Base-by-base conservation (phyloP, 2,888 invertebrate genomes). In the Masnerella sp. region DNA sequence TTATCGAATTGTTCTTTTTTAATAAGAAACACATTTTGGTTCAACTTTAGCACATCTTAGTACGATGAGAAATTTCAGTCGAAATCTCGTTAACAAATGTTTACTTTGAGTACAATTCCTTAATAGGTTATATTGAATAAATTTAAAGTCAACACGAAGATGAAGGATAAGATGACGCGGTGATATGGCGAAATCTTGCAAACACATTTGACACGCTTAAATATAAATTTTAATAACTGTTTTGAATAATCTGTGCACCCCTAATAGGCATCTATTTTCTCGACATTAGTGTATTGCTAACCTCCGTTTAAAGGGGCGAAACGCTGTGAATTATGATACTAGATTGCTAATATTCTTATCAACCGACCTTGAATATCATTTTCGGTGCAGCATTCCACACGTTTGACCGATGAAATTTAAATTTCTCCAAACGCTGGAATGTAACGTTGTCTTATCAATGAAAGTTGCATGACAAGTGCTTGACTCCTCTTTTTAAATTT, bases 251-350 rank as follows among this genome's bases (percentile, higher is more conserved):
- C 17, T 30, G 15, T 25, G 4, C 40, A 18, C 43, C 32, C 56
- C 43, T 56, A 32, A 56, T 56, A 32, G 15, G 20, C 32, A 56
- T 56, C 56, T 56, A 43, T 43, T 32, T 43, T 20, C 15, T 22
- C 15, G 12, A 34, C 56, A 34, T 22, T 17, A 32, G 20, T 43
- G 56, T 43, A 40, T 30, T n/a, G n/a, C n/a, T n/a, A n/a, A n/a
- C n/a, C n/a, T n/a, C n/a, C n/a, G n/a, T n/a, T n/a, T n/a, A n/a
- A n/a, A n/a, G n/a, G n/a, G n/a, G n/a, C n/a, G n/a, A n/a, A n/a
- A n/a, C n/a, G n/a, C n/a, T n/a, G n/a, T n/a, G n/a, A n/a, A n/a
- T n/a, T n/a, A n/a, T n/a, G n/a, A n/a, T n/a, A n/a, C n/a, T n/a
- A n/a, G n/a, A 28, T 11, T 3, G 9, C 5, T 8, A 14, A 43